phyloP scores from a whole-genome alignment of 2,797 vertebrate genomes.

The Gymnocypris eckloni region DNA sequence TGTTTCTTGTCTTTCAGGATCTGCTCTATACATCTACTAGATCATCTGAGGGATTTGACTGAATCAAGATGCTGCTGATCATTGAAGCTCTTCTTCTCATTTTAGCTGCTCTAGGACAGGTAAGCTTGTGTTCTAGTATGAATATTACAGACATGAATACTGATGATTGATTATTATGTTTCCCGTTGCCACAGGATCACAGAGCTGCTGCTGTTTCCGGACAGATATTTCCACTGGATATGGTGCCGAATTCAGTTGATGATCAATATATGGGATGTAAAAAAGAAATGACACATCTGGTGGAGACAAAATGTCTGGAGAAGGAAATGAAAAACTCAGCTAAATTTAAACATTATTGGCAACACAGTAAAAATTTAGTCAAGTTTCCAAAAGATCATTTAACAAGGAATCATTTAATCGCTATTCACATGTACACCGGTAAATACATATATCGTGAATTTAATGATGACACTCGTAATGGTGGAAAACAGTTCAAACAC shows the following conservation, averaged over 20 bases:
- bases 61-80: constrained; percentile 3
- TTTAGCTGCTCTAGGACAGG: background rate
- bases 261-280: no score
- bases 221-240: no score
- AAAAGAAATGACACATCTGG: no score
- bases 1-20: background rate
- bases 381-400: background rate
- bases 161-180: no score
- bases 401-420: background rate
- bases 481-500: no score
- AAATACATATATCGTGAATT: no score
- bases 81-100: background rate
- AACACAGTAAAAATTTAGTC: accelerated
- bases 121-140: background rate
- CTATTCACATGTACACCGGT: background rate
- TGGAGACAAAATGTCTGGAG: background rate
- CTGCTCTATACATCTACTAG: background rate
- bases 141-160: background rate
- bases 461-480: no score
- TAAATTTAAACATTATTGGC: background rate
- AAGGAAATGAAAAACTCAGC: background rate
- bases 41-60: background rate
- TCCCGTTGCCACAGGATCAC: no score
- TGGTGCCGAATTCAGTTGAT: no score
- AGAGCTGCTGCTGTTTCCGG: no score